Evolutionary conservation across 2,888 invertebrate genomes (phyloP), one percentile per base, ranked within the genome.

Genomic region (Stramonita haemastoma): DNA sequence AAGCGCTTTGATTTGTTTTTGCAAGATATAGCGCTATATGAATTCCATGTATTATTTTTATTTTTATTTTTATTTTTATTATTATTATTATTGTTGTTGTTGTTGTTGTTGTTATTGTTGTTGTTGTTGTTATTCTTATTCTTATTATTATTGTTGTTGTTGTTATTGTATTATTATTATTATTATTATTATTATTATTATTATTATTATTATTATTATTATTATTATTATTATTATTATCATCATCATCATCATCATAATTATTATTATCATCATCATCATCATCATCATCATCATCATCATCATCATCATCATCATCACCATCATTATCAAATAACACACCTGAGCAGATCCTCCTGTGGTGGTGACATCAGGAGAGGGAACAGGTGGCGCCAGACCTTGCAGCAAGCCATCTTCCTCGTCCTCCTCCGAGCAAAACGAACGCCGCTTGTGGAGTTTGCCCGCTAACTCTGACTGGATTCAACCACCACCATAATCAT

Each of bases 401-500:
- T 70, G 87, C 26, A 66, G 34, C 13, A 26, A 79, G 34, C 29
- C 22, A 66, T 87, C 73, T 2, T 87, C 85, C 85, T 87, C 92
- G 29, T 97, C 97, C 96, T 97, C 97, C 96, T 97, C 97, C 32
- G 97, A 97, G 96, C 97, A 97, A 96, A 91, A 91, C 73, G 92
- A 90, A 66, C 93, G 92, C 8, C 94, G 91, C n/a, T 92, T 91
- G 91, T 91, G 93, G 85, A 94, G 90, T 90, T 94, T 94, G 86
- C 91, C 90, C 89, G 93, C 92, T 46, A 94, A 90, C 90, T 94
- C 94, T 56, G 90, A 91, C 94, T 94, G 93, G 84, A 93, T 92
- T 19, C 70, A 46, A 46, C 4, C 8, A 46, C 8, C 46, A 2
- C 8, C 2, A 46, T 46, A 5, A 46, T 46, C 4, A 46, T 46